Evolutionary conservation across 2,113 vertebrate genomes (phyloP).

Genomic region (Brachionichthys hirsutus): DNA sequence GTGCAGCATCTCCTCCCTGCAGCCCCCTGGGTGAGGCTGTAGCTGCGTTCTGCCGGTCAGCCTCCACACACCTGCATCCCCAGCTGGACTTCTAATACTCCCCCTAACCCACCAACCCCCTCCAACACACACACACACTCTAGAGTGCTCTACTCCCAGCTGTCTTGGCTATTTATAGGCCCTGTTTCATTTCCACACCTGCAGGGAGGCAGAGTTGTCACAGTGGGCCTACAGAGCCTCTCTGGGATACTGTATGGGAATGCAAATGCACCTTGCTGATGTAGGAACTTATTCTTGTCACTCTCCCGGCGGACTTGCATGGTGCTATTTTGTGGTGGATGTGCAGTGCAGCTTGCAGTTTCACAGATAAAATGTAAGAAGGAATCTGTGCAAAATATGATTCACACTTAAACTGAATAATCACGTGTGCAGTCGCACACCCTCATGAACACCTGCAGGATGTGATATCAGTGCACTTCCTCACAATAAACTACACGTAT

Average conservation of each 20-base stretch:
- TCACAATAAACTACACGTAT: slow-evolving; percentile 19
- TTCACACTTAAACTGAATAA: slow-evolving; percentile 46
- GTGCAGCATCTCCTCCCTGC: slow-evolving; percentile 9
- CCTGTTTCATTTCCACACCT: slow-evolving; percentile 90
- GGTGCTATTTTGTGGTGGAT: slow-evolving; percentile 56
- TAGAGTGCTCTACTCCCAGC: slow-evolving; percentile 81
- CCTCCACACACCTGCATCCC: slow-evolving; percentile 77
- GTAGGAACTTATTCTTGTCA: slow-evolving; percentile 73
- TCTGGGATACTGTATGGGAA: slow-evolving; percentile 74
- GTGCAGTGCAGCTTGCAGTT: slow-evolving; percentile 47
- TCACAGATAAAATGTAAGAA: slow-evolving; percentile 56
- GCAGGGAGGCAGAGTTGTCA: slow-evolving; percentile 76
- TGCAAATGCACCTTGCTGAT: slow-evolving; percentile 80
- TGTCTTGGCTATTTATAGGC: slow-evolving; percentile 89
- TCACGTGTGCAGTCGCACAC: slow-evolving; percentile 18
- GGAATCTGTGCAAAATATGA: slow-evolving; percentile 48
- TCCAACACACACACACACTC: slow-evolving; percentile 21
- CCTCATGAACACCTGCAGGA: background rate
- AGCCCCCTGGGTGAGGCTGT: slow-evolving; percentile 64
- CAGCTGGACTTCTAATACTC: slow-evolving; percentile 70
- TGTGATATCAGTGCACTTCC: slow-evolving; percentile 20
- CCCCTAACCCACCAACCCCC: too few species aligned
- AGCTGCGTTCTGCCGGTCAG: slow-evolving; percentile 70
- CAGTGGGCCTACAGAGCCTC: slow-evolving; percentile 72
- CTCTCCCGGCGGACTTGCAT: slow-evolving; percentile 57